phyloP scores from a whole-genome alignment of 1,140 invertebrate genomes.

The Thalassaphorura encarpata region DNA sequence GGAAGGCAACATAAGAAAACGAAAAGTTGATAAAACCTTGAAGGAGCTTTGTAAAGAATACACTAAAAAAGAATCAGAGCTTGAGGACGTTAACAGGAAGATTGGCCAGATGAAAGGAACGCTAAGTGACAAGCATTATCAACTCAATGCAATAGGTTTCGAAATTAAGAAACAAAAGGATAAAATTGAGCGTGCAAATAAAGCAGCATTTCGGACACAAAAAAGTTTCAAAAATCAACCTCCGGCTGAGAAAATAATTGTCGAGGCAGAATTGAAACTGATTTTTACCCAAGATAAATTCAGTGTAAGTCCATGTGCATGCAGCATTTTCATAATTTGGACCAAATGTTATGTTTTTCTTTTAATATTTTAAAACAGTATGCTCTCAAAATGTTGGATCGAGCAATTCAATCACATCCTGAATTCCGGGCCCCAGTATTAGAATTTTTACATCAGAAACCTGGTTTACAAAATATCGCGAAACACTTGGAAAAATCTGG shows the following conservation, averaged over 20 bases:
- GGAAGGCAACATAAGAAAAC: constrained; percentile 1
- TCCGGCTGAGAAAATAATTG: constrained; percentile 6
- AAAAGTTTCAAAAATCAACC: constrained; percentile 11
- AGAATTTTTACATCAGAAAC: not conserved
- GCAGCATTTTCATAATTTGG: no score
- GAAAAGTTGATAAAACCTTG: not conserved
- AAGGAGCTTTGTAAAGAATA: not conserved
- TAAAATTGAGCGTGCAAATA: constrained; percentile 22
- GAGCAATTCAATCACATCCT: constrained; percentile 2
- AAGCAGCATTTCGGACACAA: constrained; percentile 10
- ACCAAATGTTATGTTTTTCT: not conserved
- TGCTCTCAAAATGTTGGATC: constrained; percentile 14
- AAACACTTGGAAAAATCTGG: not conserved
- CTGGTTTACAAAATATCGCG: not conserved
- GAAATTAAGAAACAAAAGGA: constrained; percentile 27
- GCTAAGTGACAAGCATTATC: constrained; percentile 18
- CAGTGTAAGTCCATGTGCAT: constrained; percentile 5
- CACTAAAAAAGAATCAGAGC: not conserved
- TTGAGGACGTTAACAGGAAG: not conserved
- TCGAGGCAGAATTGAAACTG: constrained; percentile 20
- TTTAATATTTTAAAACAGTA: constrained; percentile 7
- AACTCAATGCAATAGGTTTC: constrained; percentile 13
- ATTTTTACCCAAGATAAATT: constrained; percentile 19
- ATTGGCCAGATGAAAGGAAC: not conserved
- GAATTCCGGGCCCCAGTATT: not conserved